Conservation (phyloP, 2,888 invertebrate species). For the Noctua pronuba region DNA sequence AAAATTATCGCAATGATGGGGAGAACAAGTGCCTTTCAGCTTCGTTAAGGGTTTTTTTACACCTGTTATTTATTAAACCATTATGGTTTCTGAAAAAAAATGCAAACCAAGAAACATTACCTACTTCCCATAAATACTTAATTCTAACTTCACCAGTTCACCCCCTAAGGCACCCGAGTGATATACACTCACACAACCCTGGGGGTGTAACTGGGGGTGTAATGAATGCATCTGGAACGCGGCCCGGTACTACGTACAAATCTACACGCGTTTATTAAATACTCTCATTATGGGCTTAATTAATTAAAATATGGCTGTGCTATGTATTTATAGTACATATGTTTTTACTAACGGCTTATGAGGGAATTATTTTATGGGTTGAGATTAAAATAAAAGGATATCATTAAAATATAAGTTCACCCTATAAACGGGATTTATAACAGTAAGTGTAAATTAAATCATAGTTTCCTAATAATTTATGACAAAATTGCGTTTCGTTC, state of each 20-base stretch:
- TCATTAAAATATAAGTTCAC: neutral
- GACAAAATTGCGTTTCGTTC: too few relatives aligned
- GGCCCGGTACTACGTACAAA: constrained; percentile 15
- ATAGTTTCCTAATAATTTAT: too few relatives aligned
- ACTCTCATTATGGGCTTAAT: constrained; percentile 37
- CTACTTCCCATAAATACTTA: constrained; percentile 4
- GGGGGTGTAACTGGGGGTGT: constrained; percentile 18
- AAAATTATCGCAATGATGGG: neutral
- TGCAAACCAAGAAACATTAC: neutral
- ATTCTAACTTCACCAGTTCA: constrained; percentile 16
- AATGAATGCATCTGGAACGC: constrained; percentile 64
- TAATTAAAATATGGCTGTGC: constrained; percentile 41
- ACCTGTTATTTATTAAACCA: neutral
- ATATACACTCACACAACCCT: constrained; percentile 25
- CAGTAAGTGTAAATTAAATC: neutral
- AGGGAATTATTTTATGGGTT: neutral
- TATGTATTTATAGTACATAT: neutral
- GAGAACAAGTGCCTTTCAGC: neutral
- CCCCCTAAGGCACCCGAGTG: constrained; percentile 35
- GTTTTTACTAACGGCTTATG: neutral
- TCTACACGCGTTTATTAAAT: constrained; percentile 26
- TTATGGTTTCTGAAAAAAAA: neutral
- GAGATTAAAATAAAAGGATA: neutral
- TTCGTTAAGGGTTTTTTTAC: neutral
- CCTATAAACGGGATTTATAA: neutral